Percentiles rank a stretch among this genome's conserved stretches.
Evolutionary conservation across 2,888 invertebrate genomes (phyloP).

Genomic region (Gisinianus flammeolus): DNA sequence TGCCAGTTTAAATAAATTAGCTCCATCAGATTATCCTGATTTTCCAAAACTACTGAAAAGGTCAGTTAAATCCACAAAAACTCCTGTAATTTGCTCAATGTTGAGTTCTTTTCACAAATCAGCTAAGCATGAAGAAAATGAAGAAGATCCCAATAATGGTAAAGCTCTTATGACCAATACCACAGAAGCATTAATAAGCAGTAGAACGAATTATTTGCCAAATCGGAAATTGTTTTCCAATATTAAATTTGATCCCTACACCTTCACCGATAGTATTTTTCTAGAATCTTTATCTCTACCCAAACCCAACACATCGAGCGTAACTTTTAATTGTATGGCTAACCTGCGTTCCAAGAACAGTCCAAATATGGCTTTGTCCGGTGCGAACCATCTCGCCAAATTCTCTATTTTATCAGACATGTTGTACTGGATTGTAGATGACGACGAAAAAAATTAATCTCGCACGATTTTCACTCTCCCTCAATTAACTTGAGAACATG

Average conservation of each 20-base stretch:
- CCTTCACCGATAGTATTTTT: constrained; percentile 2
- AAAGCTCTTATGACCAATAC: background rate
- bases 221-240: constrained; percentile 25
- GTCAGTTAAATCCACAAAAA: constrained; percentile 38
- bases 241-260: constrained; percentile 40
- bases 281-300: background rate
- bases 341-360: constrained; percentile 54
- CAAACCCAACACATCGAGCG: background rate
- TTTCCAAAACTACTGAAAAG: constrained; percentile 38
- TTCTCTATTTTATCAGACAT: constrained; percentile 57
- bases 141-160: background rate
- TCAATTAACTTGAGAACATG: too few species aligned
- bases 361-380: constrained; percentile 50
- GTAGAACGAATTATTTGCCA: background rate
- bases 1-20: background rate
- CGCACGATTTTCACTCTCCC: too few species aligned
- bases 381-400: constrained; percentile 51
- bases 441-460: too few species aligned
- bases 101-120: background rate
- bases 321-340: constrained; percentile 41
- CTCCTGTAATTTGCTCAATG: constrained; percentile 46
- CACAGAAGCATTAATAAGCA: background rate
- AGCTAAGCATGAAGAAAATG: background rate
- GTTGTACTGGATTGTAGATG: constrained; percentile 41
- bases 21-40: constrained; percentile 31